A percentile compares a stretch with the other conserved stretches of the same genome.
Evolutionary conservation across 2,888 invertebrate genomes (phyloP).

Genomic region (Hirudinaria manillensis): DNA sequence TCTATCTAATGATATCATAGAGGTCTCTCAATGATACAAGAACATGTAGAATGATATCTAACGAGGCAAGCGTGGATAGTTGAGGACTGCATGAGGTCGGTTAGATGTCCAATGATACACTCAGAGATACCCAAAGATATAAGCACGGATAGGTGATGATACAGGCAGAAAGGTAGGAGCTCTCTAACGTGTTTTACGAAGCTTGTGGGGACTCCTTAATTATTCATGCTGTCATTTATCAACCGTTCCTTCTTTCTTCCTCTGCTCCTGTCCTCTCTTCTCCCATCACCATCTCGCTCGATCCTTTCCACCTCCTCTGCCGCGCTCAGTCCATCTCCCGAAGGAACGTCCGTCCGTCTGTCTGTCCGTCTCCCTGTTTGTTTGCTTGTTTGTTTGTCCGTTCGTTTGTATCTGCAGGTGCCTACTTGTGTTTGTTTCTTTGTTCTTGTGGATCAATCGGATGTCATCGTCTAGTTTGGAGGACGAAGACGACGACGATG

Average conservation of each 20-base stretch:
- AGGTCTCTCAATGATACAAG: too few relatives aligned
- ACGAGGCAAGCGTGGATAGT: too few relatives aligned
- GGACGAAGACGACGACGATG: too few relatives aligned
- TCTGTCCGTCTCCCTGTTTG: neutral
- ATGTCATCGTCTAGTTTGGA: too few relatives aligned
- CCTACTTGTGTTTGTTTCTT: too few relatives aligned
- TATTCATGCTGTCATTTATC: conserved; percentile 15
- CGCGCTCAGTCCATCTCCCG: neutral
- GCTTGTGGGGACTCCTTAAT: conserved; percentile 8
- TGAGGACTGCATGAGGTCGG: too few relatives aligned
- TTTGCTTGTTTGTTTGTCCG: neutral
- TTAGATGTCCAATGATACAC: neutral
- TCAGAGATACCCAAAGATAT: neutral
- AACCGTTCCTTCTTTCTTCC: conserved; percentile 2
- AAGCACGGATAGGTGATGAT: neutral
- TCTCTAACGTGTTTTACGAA: conserved; percentile 5
- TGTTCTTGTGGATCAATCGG: too few relatives aligned
- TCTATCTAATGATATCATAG: too few relatives aligned
- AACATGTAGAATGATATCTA: too few relatives aligned
- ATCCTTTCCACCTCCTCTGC: neutral
- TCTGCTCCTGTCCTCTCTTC: neutral
- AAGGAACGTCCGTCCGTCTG: neutral
- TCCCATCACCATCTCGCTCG: neutral
- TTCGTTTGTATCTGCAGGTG: too few relatives aligned
- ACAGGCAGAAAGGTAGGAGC: conserved; percentile 1